Evolutionary conservation across 2,113 vertebrate genomes (phyloP), one percentile per base, ranked within the genome.

Genomic region (Dunckerocampus dactyliophorus): DNA sequence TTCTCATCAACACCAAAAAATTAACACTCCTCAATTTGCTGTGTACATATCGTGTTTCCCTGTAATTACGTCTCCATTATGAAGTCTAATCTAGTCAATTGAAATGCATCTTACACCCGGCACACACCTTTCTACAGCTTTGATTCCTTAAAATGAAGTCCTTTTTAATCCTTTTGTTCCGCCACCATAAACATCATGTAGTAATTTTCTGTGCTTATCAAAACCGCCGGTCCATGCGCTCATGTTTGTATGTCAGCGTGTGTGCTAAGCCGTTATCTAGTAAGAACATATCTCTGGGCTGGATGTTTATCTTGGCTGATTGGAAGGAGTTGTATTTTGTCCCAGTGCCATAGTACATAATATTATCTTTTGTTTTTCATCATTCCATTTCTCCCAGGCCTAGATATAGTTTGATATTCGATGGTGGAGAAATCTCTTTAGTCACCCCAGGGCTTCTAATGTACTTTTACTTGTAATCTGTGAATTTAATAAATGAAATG

Each of bases 261-360:
- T 72, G 66, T 70, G 58, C 74, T 82, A 80, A 83, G 65, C 76
- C 65, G 74, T 85, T 87, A 89, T 86, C 81, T 74, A 55, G 52
- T 43, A 62, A 79, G 58, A 83, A 80, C 81, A 76, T 85, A 86
- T 89, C 88, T 90, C 77, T 75, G 72, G 82, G 86, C 77, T 79
- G 71, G 79, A 86, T 89, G 85, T 83, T 87, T 87, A 85, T 90
- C 88, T 82, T 62, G 59, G 63, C 66, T 59, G 81, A 89, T 88
- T 81, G 76, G 64, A 59, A 46, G 59, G 65, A 79, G 69, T 76
- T 28, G 77, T 34, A 34, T 75, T 85, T 89, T 83, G 84, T 84
- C 72, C 84, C 75, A 63, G 67, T 67, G 69, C 77, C 71, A 71
- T 60, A 63, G 59, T 61, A 79, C 76, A 82, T 83, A 78, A 83